Conservation (phyloP, 2,888 invertebrate genomes). For the Cephus pygmeus region DNA sequence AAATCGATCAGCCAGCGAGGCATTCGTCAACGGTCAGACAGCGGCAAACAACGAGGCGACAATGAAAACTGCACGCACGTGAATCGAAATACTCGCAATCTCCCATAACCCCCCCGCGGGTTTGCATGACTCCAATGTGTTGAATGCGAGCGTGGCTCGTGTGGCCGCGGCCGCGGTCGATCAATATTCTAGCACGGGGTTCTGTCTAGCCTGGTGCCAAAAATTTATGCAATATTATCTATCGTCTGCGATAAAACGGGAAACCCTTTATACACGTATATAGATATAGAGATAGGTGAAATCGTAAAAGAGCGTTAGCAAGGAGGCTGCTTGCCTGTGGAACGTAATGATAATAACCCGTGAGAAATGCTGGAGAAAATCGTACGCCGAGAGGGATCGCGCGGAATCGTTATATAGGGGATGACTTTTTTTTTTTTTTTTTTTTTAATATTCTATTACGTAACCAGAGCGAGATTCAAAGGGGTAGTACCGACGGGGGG, state of each 20-base stretch:
- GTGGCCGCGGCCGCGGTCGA: background rate
- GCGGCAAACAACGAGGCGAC: slow-evolving; percentile 15
- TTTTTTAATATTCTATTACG: background rate
- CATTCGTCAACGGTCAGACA: background rate
- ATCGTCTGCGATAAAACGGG: background rate
- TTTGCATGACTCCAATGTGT: slow-evolving; percentile 16
- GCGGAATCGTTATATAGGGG: background rate
- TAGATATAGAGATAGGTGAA: background rate
- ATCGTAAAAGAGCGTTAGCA: background rate
- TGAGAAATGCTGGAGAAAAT: background rate
- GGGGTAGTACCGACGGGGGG: background rate
- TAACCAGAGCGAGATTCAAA: background rate
- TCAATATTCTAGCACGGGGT: slow-evolving; percentile 17
- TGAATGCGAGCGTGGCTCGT: background rate
- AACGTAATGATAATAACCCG: background rate
- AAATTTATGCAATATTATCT: slow-evolving; percentile 20
- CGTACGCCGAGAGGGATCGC: background rate
- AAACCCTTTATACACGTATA: background rate
- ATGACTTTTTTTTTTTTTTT: background rate
- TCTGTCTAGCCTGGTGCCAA: slow-evolving; percentile 14
- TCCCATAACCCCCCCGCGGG: background rate
- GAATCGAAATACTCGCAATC: slow-evolving; percentile 12
- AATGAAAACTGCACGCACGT: slow-evolving; percentile 27
- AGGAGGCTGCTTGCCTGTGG: background rate
- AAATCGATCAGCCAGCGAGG: background rate